phyloP scores from a whole-genome alignment of 2,113 vertebrate genomes.

The Odontophorus gujanensis region DNA sequence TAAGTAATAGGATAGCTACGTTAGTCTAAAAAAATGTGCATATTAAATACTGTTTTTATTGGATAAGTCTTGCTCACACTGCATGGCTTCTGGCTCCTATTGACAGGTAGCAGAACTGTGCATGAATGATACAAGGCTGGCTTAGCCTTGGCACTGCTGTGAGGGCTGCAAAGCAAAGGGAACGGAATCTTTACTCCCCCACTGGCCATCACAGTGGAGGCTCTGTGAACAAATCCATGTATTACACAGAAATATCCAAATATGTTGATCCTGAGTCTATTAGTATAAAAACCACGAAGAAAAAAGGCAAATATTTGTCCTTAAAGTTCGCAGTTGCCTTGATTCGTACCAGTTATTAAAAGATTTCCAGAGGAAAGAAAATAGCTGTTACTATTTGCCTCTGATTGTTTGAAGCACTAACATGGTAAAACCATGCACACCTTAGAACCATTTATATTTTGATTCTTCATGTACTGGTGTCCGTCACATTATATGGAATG shows the following conservation, averaged over 20 bases:
- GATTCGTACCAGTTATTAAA: slow-evolving; percentile 34
- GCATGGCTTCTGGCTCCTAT: not conserved
- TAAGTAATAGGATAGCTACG: not conserved
- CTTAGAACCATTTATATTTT: slow-evolving; percentile 12
- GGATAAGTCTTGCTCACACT: not conserved
- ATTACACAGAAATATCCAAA: rapidly evolving
- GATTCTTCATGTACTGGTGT: not conserved
- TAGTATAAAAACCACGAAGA: slow-evolving; percentile 17
- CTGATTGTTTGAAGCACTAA: not conserved
- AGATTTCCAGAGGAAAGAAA: slow-evolving; percentile 14
- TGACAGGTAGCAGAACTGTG: not conserved
- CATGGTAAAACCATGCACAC: not conserved
- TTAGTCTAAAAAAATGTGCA: not conserved
- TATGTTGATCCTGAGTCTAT: not conserved
- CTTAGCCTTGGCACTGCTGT: not conserved
- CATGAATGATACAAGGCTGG: not conserved
- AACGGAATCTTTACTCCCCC: not conserved
- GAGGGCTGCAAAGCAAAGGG: not conserved
- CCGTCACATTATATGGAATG: not conserved
- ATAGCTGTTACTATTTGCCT: slow-evolving; percentile 4
- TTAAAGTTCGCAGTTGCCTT: not conserved
- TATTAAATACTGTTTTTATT: not conserved
- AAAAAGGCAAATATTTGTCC: slow-evolving; percentile 18
- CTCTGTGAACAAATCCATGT: not conserved
- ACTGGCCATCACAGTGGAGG: not conserved